phyloP scores from a whole-genome alignment of 1,140 invertebrate genomes.

The Arctopsyche grandis region DNA sequence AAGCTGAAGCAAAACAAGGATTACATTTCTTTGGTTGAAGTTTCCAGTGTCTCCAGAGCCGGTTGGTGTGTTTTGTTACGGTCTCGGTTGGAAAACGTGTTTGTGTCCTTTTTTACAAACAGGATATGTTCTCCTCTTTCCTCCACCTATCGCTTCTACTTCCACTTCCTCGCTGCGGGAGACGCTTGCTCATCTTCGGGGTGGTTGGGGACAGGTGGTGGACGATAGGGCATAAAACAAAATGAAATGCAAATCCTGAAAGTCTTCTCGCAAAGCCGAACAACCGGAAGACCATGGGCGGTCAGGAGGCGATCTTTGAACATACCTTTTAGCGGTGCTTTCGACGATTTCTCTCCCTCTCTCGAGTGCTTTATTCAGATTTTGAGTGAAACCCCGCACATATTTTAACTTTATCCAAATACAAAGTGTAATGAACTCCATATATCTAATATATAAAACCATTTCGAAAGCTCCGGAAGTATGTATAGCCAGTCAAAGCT shows the following conservation, averaged over 20 bases:
- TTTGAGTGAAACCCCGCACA: no score
- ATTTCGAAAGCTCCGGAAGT: not conserved
- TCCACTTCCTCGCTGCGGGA: not conserved
- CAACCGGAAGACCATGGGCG: conserved; percentile 8
- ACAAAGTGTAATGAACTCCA: not conserved
- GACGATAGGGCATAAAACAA: conserved; percentile 44
- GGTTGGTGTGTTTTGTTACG: conserved; percentile 28
- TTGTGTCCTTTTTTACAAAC: conserved; percentile 29
- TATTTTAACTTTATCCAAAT: no score
- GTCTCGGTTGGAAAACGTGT: not conserved
- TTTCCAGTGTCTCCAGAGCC: conserved; percentile 29
- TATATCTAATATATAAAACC: not conserved
- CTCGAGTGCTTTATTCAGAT: not conserved
- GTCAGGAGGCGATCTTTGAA: not conserved
- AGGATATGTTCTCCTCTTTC: conserved; percentile 16
- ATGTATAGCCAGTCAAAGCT: no score
- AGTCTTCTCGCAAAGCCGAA: not conserved
- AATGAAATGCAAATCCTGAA: conserved; percentile 53
- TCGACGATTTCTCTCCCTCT: not conserved
- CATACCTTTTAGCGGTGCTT: not conserved
- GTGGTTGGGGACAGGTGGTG: not conserved
- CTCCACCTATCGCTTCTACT: not conserved
- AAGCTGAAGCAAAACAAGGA: conserved; percentile 37
- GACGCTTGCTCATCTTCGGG: not conserved
- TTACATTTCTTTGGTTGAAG: conserved; percentile 37